Conservation (phyloP, 2,888 invertebrate species). For the Tiliacea citrago region DNA sequence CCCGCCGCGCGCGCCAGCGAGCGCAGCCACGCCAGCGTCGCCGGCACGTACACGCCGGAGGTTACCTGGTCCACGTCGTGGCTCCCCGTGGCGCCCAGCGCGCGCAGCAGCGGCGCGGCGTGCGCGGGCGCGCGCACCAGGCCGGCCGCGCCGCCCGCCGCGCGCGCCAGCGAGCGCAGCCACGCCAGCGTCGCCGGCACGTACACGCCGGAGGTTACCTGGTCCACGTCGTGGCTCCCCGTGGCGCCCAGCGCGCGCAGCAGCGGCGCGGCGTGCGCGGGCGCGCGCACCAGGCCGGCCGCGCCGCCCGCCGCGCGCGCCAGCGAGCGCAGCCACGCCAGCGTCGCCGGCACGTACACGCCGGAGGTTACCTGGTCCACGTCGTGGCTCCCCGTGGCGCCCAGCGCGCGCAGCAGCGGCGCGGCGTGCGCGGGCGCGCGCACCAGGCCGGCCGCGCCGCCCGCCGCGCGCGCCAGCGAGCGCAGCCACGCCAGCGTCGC, state of each 20-base stretch:
- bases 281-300: slow-evolving; percentile 69
- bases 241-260: slow-evolving; percentile 71
- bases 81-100: slow-evolving; percentile 55
- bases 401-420: slow-evolving; percentile 77
- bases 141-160: slow-evolving; percentile 56
- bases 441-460: slow-evolving; percentile 67
- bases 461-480: slow-evolving; percentile 59
- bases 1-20: slow-evolving; percentile 60
- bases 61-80: slow-evolving; percentile 22
- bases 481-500: slow-evolving; percentile 68
- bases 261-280: slow-evolving; percentile 78
- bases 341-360: slow-evolving; percentile 64
- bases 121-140: slow-evolving; percentile 73
- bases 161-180: slow-evolving; percentile 58
- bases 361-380: slow-evolving; percentile 37
- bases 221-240: not conserved
- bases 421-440: slow-evolving; percentile 76
- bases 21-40: slow-evolving; percentile 33
- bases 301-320: slow-evolving; percentile 58
- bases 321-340: slow-evolving; percentile 44
- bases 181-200: slow-evolving; percentile 53
- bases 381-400: accelerated
- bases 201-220: slow-evolving; percentile 32
- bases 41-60: slow-evolving; percentile 53
- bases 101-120: slow-evolving; percentile 80